phyloP scores from a whole-genome alignment of 2,113 vertebrate genomes.

The Sterna hirundo region DNA sequence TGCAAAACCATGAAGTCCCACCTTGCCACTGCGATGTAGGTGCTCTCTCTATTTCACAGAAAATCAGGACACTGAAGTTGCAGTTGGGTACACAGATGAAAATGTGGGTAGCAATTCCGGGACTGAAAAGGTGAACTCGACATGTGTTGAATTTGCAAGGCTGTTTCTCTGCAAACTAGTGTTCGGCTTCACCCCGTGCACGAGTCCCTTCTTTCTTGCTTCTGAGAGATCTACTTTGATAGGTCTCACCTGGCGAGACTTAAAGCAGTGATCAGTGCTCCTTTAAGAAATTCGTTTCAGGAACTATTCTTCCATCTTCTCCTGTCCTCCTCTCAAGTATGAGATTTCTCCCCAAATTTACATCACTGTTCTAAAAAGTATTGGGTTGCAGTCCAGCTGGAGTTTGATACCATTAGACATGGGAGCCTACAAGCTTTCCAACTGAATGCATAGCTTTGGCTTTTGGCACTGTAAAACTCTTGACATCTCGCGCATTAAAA shows the following conservation, averaged over 20 bases:
- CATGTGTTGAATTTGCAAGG: rapidly evolving
- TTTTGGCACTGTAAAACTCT: conserved; percentile 37
- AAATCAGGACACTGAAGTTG: background rate
- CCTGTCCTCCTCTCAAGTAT: background rate
- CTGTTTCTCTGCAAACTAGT: background rate
- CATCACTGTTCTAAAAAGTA: background rate
- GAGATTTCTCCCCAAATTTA: background rate
- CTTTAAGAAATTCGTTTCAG: background rate
- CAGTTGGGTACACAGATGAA: background rate
- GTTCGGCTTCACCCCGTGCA: background rate
- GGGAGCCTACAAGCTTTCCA: conserved; percentile 23
- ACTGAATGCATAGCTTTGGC: conserved; percentile 23
- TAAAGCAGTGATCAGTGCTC: background rate
- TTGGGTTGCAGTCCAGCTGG: conserved; percentile 28
- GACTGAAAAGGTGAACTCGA: background rate
- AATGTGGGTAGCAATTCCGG: background rate
- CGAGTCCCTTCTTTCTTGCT: background rate
- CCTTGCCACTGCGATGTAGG: background rate
- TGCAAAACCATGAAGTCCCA: background rate
- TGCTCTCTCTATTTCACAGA: background rate
- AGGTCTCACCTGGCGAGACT: background rate
- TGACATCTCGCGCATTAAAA: conserved; percentile 33
- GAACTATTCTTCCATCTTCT: background rate
- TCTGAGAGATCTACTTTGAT: background rate
- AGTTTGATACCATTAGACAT: conserved; percentile 25